phyloP scores from a whole-genome alignment of 2,113 vertebrate genomes.

The Promerops cafer region DNA sequence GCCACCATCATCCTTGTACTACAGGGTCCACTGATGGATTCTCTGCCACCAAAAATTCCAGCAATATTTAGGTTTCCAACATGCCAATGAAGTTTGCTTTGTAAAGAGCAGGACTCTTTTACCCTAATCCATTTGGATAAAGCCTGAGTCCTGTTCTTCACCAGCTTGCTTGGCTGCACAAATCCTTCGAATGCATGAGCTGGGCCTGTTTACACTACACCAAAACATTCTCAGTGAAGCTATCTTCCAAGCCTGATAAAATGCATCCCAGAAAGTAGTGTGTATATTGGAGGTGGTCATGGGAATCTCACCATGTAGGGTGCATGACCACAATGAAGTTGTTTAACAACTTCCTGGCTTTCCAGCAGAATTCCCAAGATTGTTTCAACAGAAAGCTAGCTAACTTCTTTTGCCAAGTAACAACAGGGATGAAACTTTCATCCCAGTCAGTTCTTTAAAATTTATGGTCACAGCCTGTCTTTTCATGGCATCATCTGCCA shows the following conservation, averaged over 20 bases:
- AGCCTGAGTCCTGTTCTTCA: background rate
- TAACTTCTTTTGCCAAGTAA: background rate
- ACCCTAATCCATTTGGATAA: background rate
- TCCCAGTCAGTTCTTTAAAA: background rate
- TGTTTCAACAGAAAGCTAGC: background rate
- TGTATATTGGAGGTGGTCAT: background rate
- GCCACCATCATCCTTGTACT: background rate
- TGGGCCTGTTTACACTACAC: conserved; percentile 3
- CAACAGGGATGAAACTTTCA: background rate
- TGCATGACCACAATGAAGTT: background rate
- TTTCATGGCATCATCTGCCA: background rate
- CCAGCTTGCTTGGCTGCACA: background rate
- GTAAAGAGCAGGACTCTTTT: background rate
- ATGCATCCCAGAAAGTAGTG: background rate
- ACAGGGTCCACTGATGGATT: background rate
- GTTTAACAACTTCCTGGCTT: background rate
- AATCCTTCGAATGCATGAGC: background rate
- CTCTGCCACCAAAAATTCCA: conserved; percentile 1
- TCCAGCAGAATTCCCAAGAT: background rate
- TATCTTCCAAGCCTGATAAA: background rate
- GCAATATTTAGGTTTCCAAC: background rate
- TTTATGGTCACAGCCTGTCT: background rate
- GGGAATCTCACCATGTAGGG: background rate
- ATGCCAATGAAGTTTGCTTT: background rate
- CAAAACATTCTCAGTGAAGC: background rate